Conservation (phyloP, 2,888 invertebrate genomes). For the Polylopha cassiicola region DNA sequence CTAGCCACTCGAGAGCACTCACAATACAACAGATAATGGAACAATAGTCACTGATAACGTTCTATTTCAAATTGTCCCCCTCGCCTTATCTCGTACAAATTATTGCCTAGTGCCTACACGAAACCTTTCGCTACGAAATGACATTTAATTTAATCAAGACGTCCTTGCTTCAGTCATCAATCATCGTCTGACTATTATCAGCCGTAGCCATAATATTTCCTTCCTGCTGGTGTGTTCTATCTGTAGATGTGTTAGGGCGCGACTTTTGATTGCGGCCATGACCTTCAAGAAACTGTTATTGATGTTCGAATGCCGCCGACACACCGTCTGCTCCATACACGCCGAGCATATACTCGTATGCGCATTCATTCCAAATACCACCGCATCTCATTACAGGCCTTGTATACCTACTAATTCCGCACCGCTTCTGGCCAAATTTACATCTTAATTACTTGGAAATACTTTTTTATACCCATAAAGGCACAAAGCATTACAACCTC, state of each 20-base stretch:
- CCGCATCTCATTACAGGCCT: conserved; percentile 16
- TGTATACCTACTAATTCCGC: conserved; percentile 24
- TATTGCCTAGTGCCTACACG: conserved; percentile 11
- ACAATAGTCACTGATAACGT: conserved; percentile 6
- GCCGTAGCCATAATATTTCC: conserved; percentile 13
- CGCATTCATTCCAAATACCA: conserved; percentile 2
- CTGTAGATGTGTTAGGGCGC: conserved; percentile 12
- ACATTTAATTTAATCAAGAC: conserved; percentile 26
- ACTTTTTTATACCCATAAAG: conserved; percentile 27
- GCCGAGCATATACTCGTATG: conserved; percentile 6
- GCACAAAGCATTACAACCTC: conserved; percentile 15
- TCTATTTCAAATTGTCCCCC: neutral
- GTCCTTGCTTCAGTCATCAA: conserved; percentile 19
- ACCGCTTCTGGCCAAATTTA: conserved; percentile 29
- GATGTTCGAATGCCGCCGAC: conserved; percentile 11
- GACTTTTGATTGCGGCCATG: conserved; percentile 20
- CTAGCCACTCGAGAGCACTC: conserved; percentile 11
- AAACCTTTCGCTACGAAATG: conserved; percentile 15
- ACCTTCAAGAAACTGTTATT: conserved; percentile 20
- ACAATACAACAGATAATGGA: conserved; percentile 10
- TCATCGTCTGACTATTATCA: conserved; percentile 26
- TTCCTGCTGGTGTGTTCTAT: conserved; percentile 13
- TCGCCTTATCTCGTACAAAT: neutral
- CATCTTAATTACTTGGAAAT: conserved; percentile 36
- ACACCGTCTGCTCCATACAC: conserved; percentile 3